phyloP scores from a whole-genome alignment of 2,797 vertebrate species.

The Melopsittacus undulatus region DNA sequence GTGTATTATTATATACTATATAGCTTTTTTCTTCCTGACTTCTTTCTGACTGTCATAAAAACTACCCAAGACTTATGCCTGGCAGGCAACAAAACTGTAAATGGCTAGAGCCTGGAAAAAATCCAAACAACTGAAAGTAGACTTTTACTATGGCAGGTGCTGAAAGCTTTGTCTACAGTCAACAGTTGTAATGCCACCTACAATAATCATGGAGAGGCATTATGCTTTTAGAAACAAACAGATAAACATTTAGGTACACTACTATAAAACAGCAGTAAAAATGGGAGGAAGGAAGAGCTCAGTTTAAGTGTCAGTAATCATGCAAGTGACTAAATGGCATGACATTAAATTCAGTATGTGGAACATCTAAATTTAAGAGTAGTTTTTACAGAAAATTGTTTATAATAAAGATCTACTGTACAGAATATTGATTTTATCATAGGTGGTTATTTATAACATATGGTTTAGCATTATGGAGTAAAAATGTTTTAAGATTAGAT shows the following conservation, averaged over 20 bases:
- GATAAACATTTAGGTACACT: not conserved
- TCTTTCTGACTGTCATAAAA: not conserved
- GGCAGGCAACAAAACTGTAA: not conserved
- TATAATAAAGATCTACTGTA: not conserved
- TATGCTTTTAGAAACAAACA: not conserved
- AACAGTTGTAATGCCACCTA: not conserved
- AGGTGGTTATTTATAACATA: not conserved
- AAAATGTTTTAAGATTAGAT: not conserved
- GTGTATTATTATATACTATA: not conserved
- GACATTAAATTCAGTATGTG: not conserved
- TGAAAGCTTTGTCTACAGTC: not conserved
- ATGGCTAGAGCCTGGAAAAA: not conserved
- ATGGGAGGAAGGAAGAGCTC: not conserved
- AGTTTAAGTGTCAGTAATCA: not conserved
- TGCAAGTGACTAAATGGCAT: not conserved
- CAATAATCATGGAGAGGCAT: not conserved
- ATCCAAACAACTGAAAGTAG: not conserved
- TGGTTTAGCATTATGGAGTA: not conserved
- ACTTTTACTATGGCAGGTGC: not conserved
- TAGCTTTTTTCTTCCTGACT: not conserved
- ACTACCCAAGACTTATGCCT: not conserved
- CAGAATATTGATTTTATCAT: not conserved
- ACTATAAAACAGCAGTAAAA: not conserved
- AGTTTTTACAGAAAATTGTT: not conserved
- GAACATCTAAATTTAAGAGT: not conserved